Base-by-base conservation (phyloP, 2,113 vertebrate genomes). In the Barnardius zonarius region DNA sequence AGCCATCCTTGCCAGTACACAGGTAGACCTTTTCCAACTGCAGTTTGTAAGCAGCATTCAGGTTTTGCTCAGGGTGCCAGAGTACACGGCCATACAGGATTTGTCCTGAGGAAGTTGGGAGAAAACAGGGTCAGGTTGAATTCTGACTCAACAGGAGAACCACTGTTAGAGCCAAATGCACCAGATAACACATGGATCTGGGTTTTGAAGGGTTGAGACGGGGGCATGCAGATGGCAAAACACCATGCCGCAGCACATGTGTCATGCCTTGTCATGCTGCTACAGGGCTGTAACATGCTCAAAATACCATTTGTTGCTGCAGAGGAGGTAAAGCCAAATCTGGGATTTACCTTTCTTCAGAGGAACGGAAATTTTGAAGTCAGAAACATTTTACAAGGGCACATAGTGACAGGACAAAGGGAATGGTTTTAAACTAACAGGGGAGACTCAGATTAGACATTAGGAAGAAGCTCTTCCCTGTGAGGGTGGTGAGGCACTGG, bases 21-120 rank as follows among this genome's bases (percentile, higher is more conserved):
- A 99, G 99, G 62, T 99, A 99, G 17, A 99, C 99, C 89, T 99
- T 99, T 96, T 99, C 99, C 98, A 99, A 93, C 97, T 99, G 99
- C 33, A 99, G 98, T 67, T 98, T 98, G 97, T 99, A 99, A 19
- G 99, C 99, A 0, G 98, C 98, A 5, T 99, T 98, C 63, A 99
- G 98, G 96, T 99, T 99, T 85, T 99, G 99, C 25, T 99, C 99
- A 0, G 99, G 99, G 95, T 99, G 99, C 99, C 99, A 99, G 86
- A 99, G 98, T 81, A 99, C 99, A 2, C 99, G 97, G 86, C 99
- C 99, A 0, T 99, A 99, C 30, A 99, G 97, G 14, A 98, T 98
- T 96, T 99, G 99, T 81, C 99, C 99, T 99, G 97, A 70, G 90
- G 91, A 91, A 46, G 91, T 37, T 0, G 22, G 90, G 44, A 93